phyloP scores from a whole-genome alignment of 2,797 vertebrate species.

The Clarias laeviceps region DNA sequence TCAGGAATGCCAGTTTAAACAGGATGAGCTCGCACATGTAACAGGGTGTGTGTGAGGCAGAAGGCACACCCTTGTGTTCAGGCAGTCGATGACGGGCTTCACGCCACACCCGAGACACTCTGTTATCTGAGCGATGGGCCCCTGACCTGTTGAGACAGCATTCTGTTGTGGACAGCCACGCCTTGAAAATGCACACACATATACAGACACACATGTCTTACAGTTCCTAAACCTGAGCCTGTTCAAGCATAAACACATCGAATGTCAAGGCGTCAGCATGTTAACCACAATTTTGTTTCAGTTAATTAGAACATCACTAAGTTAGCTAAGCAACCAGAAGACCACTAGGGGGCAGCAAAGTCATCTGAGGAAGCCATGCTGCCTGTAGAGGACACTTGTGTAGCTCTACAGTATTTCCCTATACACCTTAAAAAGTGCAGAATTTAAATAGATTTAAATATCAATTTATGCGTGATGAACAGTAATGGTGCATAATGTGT shows the following conservation, averaged over 20 bases:
- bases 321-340: neutral
- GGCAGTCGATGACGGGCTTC: conserved; percentile 17
- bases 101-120: conserved; percentile 21
- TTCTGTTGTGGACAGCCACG: neutral
- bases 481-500: neutral
- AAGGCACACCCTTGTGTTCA: conserved; percentile 2
- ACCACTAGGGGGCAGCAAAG: neutral
- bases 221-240: neutral
- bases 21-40: conserved; percentile 22
- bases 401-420: neutral
- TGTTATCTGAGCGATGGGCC: neutral
- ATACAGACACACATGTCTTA: neutral
- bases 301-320: neutral
- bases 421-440: neutral
- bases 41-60: conserved; percentile 1
- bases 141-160: conserved; percentile 14
- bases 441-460: neutral
- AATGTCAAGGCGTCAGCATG: neutral
- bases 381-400: neutral
- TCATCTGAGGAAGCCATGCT: neutral
- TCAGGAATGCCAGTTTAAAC: neutral
- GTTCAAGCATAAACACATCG: neutral
- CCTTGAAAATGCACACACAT: neutral
- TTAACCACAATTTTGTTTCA: too few relatives aligned
- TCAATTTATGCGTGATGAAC: neutral